Evolutionary conservation across 1,140 invertebrate species (phyloP).

Genomic region (Stratiolaelaps scimitus): DNA sequence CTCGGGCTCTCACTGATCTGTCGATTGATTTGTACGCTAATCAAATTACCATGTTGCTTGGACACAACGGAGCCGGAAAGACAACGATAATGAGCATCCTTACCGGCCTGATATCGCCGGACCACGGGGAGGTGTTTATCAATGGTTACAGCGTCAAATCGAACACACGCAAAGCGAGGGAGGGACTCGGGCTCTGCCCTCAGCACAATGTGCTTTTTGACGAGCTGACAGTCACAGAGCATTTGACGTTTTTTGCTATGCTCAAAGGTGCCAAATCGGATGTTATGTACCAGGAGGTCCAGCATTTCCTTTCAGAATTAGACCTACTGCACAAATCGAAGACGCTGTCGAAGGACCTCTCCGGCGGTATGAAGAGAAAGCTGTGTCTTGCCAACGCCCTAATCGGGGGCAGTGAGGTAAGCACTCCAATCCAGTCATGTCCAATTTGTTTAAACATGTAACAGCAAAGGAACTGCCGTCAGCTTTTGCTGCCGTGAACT

Average conservation of each 20-base stretch:
- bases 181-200: slow-evolving; percentile 31
- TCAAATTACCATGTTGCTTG: slow-evolving; percentile 48
- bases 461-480: too few relatives aligned
- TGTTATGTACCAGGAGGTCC: background rate
- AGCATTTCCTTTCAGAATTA: slow-evolving; percentile 37
- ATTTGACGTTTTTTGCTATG: slow-evolving; percentile 41
- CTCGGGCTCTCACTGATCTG: slow-evolving; percentile 54
- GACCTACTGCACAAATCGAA: slow-evolving; percentile 31
- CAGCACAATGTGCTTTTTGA: slow-evolving; percentile 36
- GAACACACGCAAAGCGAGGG: slow-evolving; percentile 37
- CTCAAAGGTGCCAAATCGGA: background rate
- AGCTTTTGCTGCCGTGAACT: too few relatives aligned
- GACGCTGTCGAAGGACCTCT: slow-evolving; percentile 34
- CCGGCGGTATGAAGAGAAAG: slow-evolving; percentile 49
- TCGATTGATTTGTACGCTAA: slow-evolving; percentile 53
- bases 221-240: slow-evolving; percentile 43
- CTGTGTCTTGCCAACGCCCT: slow-evolving; percentile 47
- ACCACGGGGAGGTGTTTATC: slow-evolving; percentile 53
- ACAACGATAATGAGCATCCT: slow-evolving; percentile 49
- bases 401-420: slow-evolving; percentile 52
- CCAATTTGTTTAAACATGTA: too few relatives aligned
- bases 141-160: slow-evolving; percentile 53
- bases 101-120: slow-evolving; percentile 47
- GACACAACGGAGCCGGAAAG: slow-evolving; percentile 52
- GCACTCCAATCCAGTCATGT: slow-evolving; percentile 18